These are phyloP conservation scores for Saimiri boliviensis DNA, from an alignment of 2,113 vertebrate species.

Conservation along the genomic window DNA sequence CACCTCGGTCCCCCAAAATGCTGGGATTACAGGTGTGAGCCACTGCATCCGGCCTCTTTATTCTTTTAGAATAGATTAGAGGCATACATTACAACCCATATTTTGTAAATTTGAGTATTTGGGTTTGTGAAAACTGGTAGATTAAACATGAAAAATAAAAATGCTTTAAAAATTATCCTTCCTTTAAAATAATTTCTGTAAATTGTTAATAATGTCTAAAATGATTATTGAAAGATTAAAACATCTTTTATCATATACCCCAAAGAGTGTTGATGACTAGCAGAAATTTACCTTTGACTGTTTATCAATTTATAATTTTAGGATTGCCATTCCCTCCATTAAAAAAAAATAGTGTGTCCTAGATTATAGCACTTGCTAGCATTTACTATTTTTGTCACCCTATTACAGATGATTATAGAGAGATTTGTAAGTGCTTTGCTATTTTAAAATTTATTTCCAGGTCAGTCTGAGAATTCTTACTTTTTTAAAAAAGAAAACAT, in stretches of 20 bases:
- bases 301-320: constrained; percentile 4
- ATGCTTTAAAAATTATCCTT: neutral
- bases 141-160: constrained; percentile 3
- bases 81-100: neutral
- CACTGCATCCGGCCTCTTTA: neutral
- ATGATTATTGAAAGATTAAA: constrained; percentile 9
- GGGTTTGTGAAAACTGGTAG: neutral
- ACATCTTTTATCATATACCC: neutral
- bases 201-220: neutral
- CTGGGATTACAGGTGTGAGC: too few species aligned
- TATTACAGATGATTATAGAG: neutral
- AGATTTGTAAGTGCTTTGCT: constrained; percentile 13
- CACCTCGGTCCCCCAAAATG: too few species aligned
- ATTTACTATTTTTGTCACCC: neutral
- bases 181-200: neutral
- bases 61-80: constrained; percentile 24
- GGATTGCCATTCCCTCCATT: neutral
- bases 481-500: neutral
- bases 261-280: neutral
- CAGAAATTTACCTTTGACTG: neutral
- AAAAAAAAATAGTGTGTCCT: neutral
- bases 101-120: constrained; percentile 30
- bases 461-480: neutral
- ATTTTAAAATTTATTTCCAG: constrained; percentile 53
- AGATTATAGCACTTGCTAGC: neutral